phyloP scores from a whole-genome alignment of 2,888 invertebrate species.

The Aplocera efformata region DNA sequence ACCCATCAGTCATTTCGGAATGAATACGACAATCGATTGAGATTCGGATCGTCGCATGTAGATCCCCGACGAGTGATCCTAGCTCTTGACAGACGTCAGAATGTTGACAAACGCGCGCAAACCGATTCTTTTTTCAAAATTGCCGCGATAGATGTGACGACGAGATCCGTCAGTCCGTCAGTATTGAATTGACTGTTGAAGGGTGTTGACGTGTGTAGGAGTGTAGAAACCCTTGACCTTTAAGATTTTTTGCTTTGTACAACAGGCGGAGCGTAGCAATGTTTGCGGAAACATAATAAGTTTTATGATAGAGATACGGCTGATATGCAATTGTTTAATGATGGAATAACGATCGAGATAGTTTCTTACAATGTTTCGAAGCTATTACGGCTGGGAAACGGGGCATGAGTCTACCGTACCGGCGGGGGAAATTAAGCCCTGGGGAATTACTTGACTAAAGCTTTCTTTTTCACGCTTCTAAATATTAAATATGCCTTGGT shows the following conservation, averaged over 20 bases:
- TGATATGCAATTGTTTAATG: slow-evolving; percentile 12
- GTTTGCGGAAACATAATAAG: slow-evolving; percentile 19
- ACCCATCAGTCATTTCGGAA: slow-evolving; percentile 69
- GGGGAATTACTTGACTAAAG: no score
- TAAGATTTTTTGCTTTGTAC: slow-evolving; percentile 20
- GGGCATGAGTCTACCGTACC: slow-evolving; percentile 3
- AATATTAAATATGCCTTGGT: neutral
- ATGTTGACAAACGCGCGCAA: slow-evolving; percentile 55
- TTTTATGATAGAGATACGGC: slow-evolving; percentile 13
- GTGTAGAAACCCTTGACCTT: slow-evolving; percentile 29
- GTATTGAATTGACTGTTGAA: slow-evolving; percentile 63
- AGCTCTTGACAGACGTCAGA: slow-evolving; percentile 52
- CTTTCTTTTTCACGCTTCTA: neutral
- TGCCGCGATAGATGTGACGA: slow-evolving; percentile 58
- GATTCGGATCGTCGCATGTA: slow-evolving; percentile 63
- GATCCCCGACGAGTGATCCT: slow-evolving; percentile 60
- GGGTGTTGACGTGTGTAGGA: slow-evolving; percentile 66
- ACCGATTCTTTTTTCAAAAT: slow-evolving; percentile 48
- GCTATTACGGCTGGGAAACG: slow-evolving; percentile 5
- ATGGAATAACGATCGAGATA: slow-evolving; percentile 4
- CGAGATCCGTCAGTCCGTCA: slow-evolving; percentile 69
- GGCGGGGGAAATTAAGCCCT: no score
- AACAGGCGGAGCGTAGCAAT: slow-evolving; percentile 20
- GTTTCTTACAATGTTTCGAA: slow-evolving; percentile 5
- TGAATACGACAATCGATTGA: slow-evolving; percentile 65